Percentiles rank a stretch among this genome's conserved stretches.
Evolutionary conservation across 1,140 invertebrate genomes (phyloP).

Genomic region (Polypedilum pembai): DNA sequence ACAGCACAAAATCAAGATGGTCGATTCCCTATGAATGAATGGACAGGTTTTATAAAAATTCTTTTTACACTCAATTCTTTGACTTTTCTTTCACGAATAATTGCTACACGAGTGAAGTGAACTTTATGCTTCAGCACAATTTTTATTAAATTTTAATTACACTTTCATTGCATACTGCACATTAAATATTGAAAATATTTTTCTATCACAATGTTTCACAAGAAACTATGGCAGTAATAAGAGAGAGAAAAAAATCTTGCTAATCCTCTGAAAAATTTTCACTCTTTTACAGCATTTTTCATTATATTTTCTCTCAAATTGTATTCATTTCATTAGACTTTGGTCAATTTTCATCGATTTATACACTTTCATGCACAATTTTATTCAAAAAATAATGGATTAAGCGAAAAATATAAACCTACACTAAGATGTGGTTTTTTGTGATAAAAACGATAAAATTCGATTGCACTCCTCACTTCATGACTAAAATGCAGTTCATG

Average conservation of each 20-base stretch:
- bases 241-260: not conserved
- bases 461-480: not conserved
- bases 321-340: not conserved
- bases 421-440: not conserved
- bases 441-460: not conserved
- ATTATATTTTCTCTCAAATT: not conserved
- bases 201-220: constrained; percentile 18
- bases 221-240: constrained; percentile 17
- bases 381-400: not conserved
- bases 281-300: not conserved
- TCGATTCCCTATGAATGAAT: not conserved
- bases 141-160: too few relatives aligned
- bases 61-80: not conserved
- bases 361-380: not conserved
- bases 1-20: constrained; percentile 23
- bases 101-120: not conserved
- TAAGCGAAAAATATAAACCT: not conserved
- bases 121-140: too few relatives aligned
- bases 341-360: not conserved
- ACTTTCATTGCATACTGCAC: too few relatives aligned
- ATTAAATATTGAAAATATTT: not conserved
- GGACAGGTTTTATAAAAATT: constrained; percentile 18
- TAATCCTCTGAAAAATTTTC: constrained; percentile 3
- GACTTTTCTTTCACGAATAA: not conserved
- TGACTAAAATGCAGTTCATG: constrained; percentile 17